Conservation (phyloP, 2,113 vertebrate genomes). For the Serinus canaria region DNA sequence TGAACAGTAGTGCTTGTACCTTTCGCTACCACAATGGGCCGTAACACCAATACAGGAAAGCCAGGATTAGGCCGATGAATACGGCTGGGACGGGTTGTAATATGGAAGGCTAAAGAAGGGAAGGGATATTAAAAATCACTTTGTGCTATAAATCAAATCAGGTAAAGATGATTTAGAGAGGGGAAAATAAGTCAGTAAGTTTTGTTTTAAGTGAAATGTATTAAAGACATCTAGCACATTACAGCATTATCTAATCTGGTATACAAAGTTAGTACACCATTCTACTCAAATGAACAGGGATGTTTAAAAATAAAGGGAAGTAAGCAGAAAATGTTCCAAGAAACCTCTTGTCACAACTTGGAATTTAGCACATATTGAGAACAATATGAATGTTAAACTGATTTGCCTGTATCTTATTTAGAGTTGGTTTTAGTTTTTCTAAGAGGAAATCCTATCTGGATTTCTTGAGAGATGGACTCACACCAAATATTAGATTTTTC, state of each 20-base stretch:
- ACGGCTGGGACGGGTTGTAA: conserved; percentile 99
- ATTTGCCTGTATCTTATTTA: conserved; percentile 2
- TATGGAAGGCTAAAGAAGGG: conserved; percentile 97
- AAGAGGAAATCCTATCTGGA: conserved; percentile 29
- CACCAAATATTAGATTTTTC: background rate
- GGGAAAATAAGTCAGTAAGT: conserved; percentile 69
- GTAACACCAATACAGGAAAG: conserved; percentile 99
- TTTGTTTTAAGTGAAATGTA: conserved; percentile 68
- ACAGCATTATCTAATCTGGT: conserved; percentile 61
- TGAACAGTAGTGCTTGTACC: conserved; percentile 91
- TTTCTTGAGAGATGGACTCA: background rate
- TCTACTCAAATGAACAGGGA: conserved; percentile 47
- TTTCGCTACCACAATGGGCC: conserved; percentile 99
- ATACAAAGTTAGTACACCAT: conserved; percentile 55
- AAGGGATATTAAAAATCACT: conserved; percentile 96
- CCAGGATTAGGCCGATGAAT: conserved; percentile 99
- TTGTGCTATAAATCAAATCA: conserved; percentile 78
- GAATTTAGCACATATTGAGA: conserved; percentile 10
- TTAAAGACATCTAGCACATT: conserved; percentile 77
- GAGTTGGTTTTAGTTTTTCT: background rate
- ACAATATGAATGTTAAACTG: background rate
- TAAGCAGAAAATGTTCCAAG: conserved; percentile 23
- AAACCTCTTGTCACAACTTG: background rate
- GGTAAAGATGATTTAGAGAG: conserved; percentile 76
- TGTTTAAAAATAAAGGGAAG: conserved; percentile 43